phyloP scores from a whole-genome alignment of 2,888 invertebrate species.

The Parnassius apollo region DNA sequence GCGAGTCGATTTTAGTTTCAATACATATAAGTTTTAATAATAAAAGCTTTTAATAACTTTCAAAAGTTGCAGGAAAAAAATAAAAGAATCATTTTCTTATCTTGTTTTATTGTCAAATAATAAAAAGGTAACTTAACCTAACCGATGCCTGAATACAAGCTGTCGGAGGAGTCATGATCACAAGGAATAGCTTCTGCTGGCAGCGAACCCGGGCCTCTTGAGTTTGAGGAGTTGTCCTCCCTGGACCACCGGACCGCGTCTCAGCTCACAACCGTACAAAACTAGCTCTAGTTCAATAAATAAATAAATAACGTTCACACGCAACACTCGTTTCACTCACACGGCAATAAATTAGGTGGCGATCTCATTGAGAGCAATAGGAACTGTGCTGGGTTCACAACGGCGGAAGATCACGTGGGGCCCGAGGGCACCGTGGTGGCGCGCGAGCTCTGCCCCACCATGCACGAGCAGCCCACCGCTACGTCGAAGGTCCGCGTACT shows the following conservation, averaged over 20 bases:
- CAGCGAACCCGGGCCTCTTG: conserved; percentile 10
- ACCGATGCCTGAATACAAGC: conserved; percentile 35
- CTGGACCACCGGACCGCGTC: neutral
- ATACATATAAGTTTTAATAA: neutral
- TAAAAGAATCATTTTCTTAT: conserved; percentile 4
- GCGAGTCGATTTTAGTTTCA: too few species aligned
- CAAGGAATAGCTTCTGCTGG: conserved; percentile 23
- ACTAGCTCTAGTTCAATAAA: conserved; percentile 30
- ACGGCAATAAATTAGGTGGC: conserved; percentile 29
- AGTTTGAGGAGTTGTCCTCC: conserved; percentile 12
- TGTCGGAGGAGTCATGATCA: conserved; percentile 28
- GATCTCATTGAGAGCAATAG: conserved; percentile 36
- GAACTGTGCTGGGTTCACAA: conserved; percentile 36
- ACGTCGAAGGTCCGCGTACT: conserved; percentile 44
- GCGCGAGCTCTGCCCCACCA: conserved; percentile 47
- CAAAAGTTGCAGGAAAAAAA: neutral
- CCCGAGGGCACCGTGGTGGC: conserved; percentile 34
- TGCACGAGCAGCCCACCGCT: conserved; percentile 70
- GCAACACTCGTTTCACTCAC: conserved; percentile 16
- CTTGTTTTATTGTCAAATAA: conserved; percentile 24
- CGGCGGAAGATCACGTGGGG: conserved; percentile 31
- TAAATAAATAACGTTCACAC: conserved; percentile 33
- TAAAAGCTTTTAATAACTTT: neutral
- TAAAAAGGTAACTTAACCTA: conserved; percentile 28
- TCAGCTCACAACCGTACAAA: conserved; percentile 33